phyloP scores from a whole-genome alignment of 1,140 invertebrate species.

The Macrocentrus cingulum region DNA sequence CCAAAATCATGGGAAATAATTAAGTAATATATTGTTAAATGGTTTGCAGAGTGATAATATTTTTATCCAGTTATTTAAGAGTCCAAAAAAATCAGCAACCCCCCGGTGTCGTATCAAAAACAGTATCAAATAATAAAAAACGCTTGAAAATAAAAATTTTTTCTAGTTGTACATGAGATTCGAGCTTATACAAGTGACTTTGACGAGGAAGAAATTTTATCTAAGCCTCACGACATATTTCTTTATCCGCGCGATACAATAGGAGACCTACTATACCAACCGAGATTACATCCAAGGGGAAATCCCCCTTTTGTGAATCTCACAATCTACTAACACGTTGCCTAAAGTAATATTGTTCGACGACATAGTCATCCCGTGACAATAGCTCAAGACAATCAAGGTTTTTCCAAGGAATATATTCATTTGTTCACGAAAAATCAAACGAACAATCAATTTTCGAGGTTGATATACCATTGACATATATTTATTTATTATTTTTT shows the following conservation, averaged over 20 bases:
- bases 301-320: slow-evolving; percentile 50
- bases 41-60: no score
- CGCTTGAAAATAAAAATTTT: no score
- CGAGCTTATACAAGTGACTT: no score
- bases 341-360: slow-evolving; percentile 42
- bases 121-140: no score
- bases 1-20: no score
- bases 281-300: slow-evolving; percentile 53
- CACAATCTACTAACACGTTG: slow-evolving; percentile 45
- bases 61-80: no score
- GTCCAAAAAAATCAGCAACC: no score
- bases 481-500: slow-evolving; percentile 14
- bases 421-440: background rate
- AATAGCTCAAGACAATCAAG: slow-evolving; percentile 44
- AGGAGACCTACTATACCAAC: slow-evolving; percentile 43
- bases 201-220: background rate
- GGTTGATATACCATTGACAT: background rate
- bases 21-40: no score
- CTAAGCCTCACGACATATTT: slow-evolving; percentile 42
- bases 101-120: no score
- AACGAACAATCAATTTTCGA: background rate
- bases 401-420: slow-evolving; percentile 33
- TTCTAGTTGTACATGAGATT: no score
- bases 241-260: slow-evolving; percentile 54
- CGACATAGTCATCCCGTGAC: slow-evolving; percentile 49